Base-by-base conservation (phyloP, 2,888 invertebrate species). In the Agriopis leucophaearia region DNA sequence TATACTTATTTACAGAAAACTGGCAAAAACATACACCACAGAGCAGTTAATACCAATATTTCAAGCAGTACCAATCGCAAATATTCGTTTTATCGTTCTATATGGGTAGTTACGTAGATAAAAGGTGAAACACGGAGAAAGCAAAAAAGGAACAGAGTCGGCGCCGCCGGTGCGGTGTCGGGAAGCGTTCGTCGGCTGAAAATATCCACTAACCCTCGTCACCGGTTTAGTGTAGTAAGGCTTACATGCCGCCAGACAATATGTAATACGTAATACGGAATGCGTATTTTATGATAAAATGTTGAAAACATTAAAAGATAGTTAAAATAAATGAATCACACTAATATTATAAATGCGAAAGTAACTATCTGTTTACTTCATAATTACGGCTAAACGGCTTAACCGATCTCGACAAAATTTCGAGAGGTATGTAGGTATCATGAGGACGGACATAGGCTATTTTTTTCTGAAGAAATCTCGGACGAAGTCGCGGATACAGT, bases 201-300 rank as follows among this genome's bases (percentile, higher is more conserved):
- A 91, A 90, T 90, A 90, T 76, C 84, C 82, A 75, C 75, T 81
- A 81, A 79, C 82, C 83, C 70, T 80, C 72, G 76, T 77, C 69
- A 72, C 70, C 70, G 60, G 35, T 54, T 58, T 13, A 10, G 40
- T 56, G 70, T n/a, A 66, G 27, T 5, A 5, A 9, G 80, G 85
- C 47, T 85, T 81, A 85, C 84, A 86, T 86, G 84, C n/a, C 58
- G 72, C 54, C 45, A 8, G 13, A 1, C 0, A 58, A 12, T 44
- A 44, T 44, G 1, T 58, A 0, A 47, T 36, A 47, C 36, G 18
- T 0, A 27, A 27, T 50, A 50, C 50, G 50, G 13, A 15, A 27
- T 16, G 10, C 47, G 47, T 47, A 47, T 48, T 48, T 48, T 0
- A 15, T 2, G 15, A 8, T 45, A 45, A 45, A 45, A 15, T 45